Evolutionary conservation across 2,797 vertebrate genomes (phyloP), one percentile per base, ranked within the genome.

Genomic region (Alca torda): DNA sequence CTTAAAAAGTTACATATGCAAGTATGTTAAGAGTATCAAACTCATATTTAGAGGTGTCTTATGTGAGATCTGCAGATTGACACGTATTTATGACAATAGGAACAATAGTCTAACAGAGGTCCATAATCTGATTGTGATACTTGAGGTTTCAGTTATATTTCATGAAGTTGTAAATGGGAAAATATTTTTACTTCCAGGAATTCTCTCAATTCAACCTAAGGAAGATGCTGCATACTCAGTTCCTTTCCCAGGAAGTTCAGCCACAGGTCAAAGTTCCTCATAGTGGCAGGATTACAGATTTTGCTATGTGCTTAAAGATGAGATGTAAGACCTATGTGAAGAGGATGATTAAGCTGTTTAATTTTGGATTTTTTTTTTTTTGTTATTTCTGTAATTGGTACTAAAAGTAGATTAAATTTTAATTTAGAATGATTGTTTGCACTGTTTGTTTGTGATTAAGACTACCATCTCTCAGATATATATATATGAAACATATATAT

Each of bases 271-370:
- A 26, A 75, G 15, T 1, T 57, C 8, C 25, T 77, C 48, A 28
- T 6, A 63, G 23, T 53, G 19, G 10, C 11, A 68, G 13, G 15
- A 48, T 25, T 67, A 61, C 7, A 84, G 37, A 41, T 73, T 79
- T 57, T 73, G 20, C 25, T 56, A 18, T 56, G 11, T 50, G 26
- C 13, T 51, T 12, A 11, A 69, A 87, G 25, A 31, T 39, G 21
- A 83, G n/a, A 63, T 0, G 1, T 10, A n/a, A 70, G 8, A 67
- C 16, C 8, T 48, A 75, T 0, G 0, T 61, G 59, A 78, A 54
- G 7, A 68, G 37, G 9, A 33, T 86, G 26, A 70, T 67, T 43
- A 67, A 45, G 14, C 9, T 33, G 5, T 24, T 50, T 65, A n/a
- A 25, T 19, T n/a, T 56, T 43, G 26, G 5, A 7, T 0, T 11